Conservation (phyloP, 2,888 invertebrate species). For the Strigamia maritima region DNA sequence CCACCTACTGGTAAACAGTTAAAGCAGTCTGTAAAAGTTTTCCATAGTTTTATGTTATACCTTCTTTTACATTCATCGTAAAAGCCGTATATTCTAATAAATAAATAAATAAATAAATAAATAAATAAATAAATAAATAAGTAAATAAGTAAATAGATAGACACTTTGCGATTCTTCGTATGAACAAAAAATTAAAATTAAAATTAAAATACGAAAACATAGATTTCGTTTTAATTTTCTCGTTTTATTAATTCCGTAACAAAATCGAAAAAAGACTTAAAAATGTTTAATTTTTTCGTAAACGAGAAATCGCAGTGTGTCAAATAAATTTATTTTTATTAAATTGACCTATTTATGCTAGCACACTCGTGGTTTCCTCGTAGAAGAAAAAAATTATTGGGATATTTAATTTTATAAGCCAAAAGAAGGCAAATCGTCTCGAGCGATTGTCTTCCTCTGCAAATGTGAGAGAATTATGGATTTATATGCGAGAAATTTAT, state of each 20-base stretch:
- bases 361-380: constrained; percentile 60
- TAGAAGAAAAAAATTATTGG: constrained; percentile 59
- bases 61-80: constrained; percentile 59
- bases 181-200: too few relatives aligned
- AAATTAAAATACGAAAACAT: too few relatives aligned
- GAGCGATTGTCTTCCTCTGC: constrained; percentile 56
- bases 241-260: too few relatives aligned
- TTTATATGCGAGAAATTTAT: too few relatives aligned
- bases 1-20: constrained; percentile 57
- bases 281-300: too few relatives aligned
- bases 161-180: too few relatives aligned
- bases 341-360: constrained; percentile 56
- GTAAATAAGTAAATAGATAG: neutral
- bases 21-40: constrained; percentile 58
- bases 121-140: neutral
- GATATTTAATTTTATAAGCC: constrained; percentile 59
- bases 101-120: constrained; percentile 18
- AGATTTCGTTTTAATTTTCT: too few relatives aligned
- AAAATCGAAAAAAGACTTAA: neutral
- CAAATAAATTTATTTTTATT: too few relatives aligned
- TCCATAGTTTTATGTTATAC: constrained; percentile 58
- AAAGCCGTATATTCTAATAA: constrained; percentile 58
- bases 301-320: too few relatives aligned
- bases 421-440: constrained; percentile 57
- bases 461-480: too few relatives aligned